Evolutionary conservation across 2,888 invertebrate species (phyloP).

Genomic region (Willowsia nigromaculata): DNA sequence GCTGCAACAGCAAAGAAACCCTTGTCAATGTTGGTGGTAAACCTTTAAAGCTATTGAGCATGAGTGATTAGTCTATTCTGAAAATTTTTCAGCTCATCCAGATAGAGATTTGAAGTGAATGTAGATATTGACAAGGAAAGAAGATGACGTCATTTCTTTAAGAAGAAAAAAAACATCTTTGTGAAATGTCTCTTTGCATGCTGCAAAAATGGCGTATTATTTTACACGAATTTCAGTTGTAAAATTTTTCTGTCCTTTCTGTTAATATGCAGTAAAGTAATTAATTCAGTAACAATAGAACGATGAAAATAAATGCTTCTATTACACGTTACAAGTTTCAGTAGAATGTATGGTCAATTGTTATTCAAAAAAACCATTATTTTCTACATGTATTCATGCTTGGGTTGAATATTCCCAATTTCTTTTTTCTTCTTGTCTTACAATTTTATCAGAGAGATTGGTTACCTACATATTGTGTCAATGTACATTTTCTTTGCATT

Average conservation of each 20-base stretch:
- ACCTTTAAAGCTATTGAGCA: neutral
- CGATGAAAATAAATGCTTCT: neutral
- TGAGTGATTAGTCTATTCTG: neutral
- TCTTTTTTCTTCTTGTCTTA: too few relatives aligned
- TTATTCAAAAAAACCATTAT: neutral
- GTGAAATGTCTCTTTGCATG: neutral
- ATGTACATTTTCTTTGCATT: neutral
- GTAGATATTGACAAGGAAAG: neutral
- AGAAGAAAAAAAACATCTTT: neutral
- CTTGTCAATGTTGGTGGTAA: slow-evolving; percentile 2
- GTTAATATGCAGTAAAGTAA: neutral
- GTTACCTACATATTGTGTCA: too few relatives aligned
- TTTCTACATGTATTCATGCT: neutral
- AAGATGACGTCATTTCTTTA: slow-evolving; percentile 1
- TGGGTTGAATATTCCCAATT: neutral
- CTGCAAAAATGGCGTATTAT: too few relatives aligned
- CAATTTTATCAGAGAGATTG: too few relatives aligned
- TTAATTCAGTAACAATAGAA: neutral
- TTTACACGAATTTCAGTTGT: too few relatives aligned
- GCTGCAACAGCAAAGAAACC: neutral
- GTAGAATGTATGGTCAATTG: too few relatives aligned
- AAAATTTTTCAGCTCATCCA: neutral
- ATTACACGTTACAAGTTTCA: neutral
- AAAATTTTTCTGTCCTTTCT: neutral
- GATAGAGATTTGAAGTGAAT: neutral